Conservation (phyloP, 2,797 vertebrate genomes). For the Propithecus perrieri region DNA sequence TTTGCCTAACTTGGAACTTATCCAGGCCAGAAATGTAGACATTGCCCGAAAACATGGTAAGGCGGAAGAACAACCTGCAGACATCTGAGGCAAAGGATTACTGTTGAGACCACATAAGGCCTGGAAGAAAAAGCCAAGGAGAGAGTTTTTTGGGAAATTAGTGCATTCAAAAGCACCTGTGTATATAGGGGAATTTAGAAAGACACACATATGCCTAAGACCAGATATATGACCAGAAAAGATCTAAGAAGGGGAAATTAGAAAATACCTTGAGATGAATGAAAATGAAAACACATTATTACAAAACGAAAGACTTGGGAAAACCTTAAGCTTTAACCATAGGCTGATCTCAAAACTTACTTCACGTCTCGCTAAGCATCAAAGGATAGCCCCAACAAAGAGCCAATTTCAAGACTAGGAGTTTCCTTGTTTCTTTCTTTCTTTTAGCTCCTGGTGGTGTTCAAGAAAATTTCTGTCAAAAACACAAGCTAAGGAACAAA, state of each 20-base stretch:
- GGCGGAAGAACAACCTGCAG: neutral
- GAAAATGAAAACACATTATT: neutral
- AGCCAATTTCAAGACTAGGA: neutral
- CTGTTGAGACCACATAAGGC: neutral
- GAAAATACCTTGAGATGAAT: constrained; percentile 5
- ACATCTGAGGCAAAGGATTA: neutral
- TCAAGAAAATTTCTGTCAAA: neutral
- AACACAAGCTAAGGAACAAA: neutral
- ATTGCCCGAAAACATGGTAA: neutral
- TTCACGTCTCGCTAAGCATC: neutral
- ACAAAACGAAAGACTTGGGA: neutral
- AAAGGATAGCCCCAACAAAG: neutral
- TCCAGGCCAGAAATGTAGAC: neutral
- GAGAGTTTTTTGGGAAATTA: neutral
- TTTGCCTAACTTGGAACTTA: neutral
- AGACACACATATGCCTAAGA: neutral
- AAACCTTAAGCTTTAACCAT: neutral
- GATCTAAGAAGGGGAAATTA: neutral
- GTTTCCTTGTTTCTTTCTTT: neutral
- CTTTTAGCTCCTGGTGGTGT: neutral
- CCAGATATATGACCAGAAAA: neutral
- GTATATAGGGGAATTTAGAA: neutral
- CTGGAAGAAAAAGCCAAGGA: neutral
- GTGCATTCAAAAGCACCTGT: neutral
- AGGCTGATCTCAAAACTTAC: neutral